Conservation (phyloP, 2,113 vertebrate species). For the Diadophis punctatus region DNA sequence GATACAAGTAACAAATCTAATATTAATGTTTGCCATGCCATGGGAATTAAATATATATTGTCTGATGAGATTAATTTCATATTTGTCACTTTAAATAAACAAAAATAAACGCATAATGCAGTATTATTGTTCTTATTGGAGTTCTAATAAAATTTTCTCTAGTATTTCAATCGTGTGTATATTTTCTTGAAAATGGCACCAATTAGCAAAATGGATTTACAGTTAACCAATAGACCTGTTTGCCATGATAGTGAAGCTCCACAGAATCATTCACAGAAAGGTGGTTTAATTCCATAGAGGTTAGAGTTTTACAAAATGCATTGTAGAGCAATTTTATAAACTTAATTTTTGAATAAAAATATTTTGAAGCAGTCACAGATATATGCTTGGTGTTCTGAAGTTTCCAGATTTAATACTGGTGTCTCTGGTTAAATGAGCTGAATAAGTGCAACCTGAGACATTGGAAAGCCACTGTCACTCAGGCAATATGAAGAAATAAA, state of each 20-base stretch:
- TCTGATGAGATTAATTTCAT: neutral
- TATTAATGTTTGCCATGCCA: neutral
- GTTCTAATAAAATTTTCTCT: neutral
- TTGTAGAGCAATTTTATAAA: neutral
- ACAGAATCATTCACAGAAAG: neutral
- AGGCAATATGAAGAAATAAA: neutral
- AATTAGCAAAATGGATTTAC: neutral
- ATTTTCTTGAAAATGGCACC: neutral
- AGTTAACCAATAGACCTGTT: neutral
- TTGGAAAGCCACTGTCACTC: neutral
- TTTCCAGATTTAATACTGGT: neutral
- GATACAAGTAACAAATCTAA: neutral
- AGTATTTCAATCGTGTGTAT: neutral
- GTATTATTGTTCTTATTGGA: neutral
- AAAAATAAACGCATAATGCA: neutral
- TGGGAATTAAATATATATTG: neutral
- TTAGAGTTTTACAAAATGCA: neutral
- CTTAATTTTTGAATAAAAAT: neutral
- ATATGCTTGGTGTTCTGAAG: neutral
- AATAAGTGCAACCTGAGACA: neutral
- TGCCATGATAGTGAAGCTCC: neutral
- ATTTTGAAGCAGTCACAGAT: neutral
- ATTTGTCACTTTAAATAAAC: neutral
- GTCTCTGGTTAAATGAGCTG: neutral
- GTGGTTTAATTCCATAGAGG: neutral